These are phyloP conservation scores for Conistra vaccinii DNA, from an alignment of 2,888 invertebrate genomes.

Conservation along the genomic window DNA sequence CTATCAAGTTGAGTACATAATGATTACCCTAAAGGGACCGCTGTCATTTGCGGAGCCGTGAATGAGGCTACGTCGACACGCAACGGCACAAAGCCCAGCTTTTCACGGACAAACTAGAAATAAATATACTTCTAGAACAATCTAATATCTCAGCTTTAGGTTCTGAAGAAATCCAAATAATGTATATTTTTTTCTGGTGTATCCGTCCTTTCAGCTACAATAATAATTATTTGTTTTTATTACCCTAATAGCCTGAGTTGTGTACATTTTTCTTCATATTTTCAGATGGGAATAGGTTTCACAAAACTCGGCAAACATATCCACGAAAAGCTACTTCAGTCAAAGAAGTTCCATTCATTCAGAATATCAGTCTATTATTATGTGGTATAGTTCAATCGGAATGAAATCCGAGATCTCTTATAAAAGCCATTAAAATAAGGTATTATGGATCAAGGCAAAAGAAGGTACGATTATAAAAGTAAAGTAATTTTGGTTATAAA, in stretches of 20 bases:
- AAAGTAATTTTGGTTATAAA: conserved; percentile 57
- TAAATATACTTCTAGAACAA: conserved; percentile 27
- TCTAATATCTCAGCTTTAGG: conserved; percentile 12
- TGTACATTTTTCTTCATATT: conserved; percentile 32
- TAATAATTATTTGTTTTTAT: conserved; percentile 32
- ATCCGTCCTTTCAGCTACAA: conserved; percentile 17
- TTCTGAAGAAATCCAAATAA: conserved; percentile 12
- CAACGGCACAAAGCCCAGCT: conserved; percentile 40
- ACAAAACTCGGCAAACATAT: conserved; percentile 18
- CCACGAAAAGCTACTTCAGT: conserved; percentile 29
- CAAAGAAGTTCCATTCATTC: conserved; percentile 18
- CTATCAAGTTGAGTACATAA: conserved; percentile 61
- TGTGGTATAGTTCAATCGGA: conserved; percentile 25
- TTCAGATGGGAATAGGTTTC: conserved; percentile 11
- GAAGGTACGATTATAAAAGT: conserved; percentile 46
- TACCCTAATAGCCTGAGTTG: conserved; percentile 20
- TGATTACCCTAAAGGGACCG: conserved; percentile 56
- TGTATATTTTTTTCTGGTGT: conserved; percentile 22
- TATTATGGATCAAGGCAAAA: conserved; percentile 30
- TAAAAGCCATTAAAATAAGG: conserved; percentile 42
- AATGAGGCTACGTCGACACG: conserved; percentile 58
- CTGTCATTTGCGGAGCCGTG: conserved; percentile 58
- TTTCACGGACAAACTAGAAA: conserved; percentile 40
- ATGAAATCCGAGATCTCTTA: conserved; percentile 34
- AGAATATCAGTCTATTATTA: conserved; percentile 21